Percentiles rank a stretch among this genome's conserved stretches.
These are phyloP conservation scores for Corythaixoides concolor DNA, from an alignment of 2,113 vertebrate genomes.

Conservation along the genomic window DNA sequence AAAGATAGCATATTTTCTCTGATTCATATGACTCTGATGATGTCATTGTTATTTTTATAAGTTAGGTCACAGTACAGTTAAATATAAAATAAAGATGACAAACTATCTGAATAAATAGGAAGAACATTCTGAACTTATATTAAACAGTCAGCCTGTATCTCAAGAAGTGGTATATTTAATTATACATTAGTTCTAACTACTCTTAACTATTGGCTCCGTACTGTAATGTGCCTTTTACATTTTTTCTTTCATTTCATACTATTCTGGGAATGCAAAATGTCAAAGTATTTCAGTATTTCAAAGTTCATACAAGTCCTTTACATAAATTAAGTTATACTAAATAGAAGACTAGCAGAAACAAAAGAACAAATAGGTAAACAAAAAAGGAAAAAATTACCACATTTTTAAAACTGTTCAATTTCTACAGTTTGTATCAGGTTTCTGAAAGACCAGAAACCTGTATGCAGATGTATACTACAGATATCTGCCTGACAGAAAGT, in stretches of 20 bases:
- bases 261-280: background rate
- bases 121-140: background rate
- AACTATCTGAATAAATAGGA: background rate
- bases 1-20: background rate
- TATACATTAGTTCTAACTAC: background rate
- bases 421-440: background rate
- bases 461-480: rapidly evolving
- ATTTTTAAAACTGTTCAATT: background rate
- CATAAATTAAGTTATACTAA: background rate
- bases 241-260: background rate
- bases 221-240: background rate
- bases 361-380: background rate
- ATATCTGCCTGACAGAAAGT: background rate
- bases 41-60: background rate
- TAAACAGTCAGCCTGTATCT: background rate
- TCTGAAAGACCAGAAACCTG: background rate
- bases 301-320: background rate
- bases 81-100: background rate
- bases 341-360: background rate
- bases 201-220: background rate
- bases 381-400: background rate
- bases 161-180: background rate
- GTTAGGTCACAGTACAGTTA: background rate
- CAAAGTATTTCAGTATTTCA: background rate
- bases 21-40: background rate